Percentiles rank a stretch among this genome's conserved stretches.
These are phyloP conservation scores for Babylonia areolata DNA, from an alignment of 1,140 invertebrate genomes.

Conservation along the genomic window DNA sequence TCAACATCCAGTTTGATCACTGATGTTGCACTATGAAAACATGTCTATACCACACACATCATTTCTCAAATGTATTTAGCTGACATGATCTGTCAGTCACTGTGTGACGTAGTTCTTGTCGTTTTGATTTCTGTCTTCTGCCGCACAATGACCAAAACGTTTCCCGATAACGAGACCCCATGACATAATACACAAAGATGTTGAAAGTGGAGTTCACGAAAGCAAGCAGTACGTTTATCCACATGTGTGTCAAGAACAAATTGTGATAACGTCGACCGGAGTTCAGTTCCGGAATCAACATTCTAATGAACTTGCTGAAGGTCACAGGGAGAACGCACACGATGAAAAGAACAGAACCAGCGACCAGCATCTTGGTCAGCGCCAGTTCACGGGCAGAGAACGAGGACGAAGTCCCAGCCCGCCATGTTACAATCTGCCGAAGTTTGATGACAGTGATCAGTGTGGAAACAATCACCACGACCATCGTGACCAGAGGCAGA, in stretches of 20 bases:
- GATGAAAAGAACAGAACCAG: background rate
- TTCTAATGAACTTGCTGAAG: no score
- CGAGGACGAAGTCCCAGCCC: background rate
- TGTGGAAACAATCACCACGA: background rate
- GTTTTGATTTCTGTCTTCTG: no score
- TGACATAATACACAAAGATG: background rate
- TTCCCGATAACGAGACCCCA: background rate
- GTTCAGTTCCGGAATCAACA: background rate
- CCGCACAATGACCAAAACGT: no score
- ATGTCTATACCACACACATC: no score
- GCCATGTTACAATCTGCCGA: background rate
- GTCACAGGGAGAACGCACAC: background rate
- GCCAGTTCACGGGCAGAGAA: background rate
- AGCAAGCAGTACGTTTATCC: background rate
- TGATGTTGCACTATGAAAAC: no score
- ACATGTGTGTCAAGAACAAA: background rate
- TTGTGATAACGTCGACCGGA: background rate
- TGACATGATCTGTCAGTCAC: no score
- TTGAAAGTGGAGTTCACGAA: background rate
- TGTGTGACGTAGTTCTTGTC: no score
- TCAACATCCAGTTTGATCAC: no score
- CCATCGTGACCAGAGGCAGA: background rate
- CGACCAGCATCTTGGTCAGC: constrained; percentile 26
- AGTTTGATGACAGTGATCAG: background rate
- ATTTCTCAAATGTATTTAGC: no score